A percentile compares a stretch with the other conserved stretches of the same genome.
Evolutionary conservation across 2,797 vertebrate species (phyloP).

Genomic region (Pygocentrus nattereri): DNA sequence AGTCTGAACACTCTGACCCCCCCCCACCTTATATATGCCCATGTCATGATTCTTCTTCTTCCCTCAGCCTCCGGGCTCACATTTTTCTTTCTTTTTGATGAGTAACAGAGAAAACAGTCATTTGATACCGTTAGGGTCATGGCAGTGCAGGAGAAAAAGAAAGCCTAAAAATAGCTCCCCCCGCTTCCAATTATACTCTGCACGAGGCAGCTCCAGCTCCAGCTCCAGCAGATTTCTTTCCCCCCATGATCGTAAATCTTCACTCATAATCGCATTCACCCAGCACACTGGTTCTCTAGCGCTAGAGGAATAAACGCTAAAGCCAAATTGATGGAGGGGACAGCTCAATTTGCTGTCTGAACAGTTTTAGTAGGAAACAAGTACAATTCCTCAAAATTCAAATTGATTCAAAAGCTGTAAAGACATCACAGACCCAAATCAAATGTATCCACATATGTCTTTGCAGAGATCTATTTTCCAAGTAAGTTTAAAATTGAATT

Average conservation of each 20-base stretch:
- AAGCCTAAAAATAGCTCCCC: conserved; percentile 53
- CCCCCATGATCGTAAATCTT: conserved; percentile 50
- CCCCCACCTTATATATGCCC: neutral
- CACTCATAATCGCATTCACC: conserved; percentile 42
- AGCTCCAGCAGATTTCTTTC: conserved; percentile 45
- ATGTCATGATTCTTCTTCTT: conserved; percentile 1
- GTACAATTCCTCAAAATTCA: neutral
- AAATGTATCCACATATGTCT: neutral
- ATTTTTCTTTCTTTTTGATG: conserved; percentile 25
- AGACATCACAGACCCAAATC: neutral
- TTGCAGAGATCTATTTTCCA: conserved; percentile 6
- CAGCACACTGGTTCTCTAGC: conserved; percentile 26
- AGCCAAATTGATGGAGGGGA: neutral
- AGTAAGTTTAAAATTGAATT: conserved; percentile 12
- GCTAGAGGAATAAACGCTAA: conserved; percentile 23
- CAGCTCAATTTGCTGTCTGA: conserved; percentile 27
- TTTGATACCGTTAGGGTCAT: conserved; percentile 45
- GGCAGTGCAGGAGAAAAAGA: conserved; percentile 46
- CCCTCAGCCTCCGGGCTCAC: neutral
- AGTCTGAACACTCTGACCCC: neutral
- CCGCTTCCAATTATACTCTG: conserved; percentile 50
- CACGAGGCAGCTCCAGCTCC: conserved; percentile 39
- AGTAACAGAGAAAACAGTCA: conserved; percentile 40
- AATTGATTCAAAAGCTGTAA: conserved; percentile 3
- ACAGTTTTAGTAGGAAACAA: neutral